phyloP scores from a whole-genome alignment of 2,797 vertebrate genomes.

The Tamandua tetradactyla region DNA sequence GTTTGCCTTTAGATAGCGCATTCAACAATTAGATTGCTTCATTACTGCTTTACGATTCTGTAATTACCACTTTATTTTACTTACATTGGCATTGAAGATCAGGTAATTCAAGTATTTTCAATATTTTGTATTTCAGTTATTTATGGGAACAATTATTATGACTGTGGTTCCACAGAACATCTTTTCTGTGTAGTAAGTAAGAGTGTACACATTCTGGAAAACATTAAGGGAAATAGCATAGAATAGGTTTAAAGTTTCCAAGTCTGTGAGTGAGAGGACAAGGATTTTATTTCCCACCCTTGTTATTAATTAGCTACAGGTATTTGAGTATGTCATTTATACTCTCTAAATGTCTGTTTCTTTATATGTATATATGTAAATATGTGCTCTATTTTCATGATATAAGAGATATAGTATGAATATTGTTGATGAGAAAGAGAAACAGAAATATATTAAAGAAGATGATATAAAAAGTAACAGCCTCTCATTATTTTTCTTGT shows the following conservation, averaged over 20 bases:
- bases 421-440: background rate
- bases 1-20: background rate
- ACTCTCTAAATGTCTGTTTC: background rate
- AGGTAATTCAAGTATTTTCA: background rate
- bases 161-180: background rate
- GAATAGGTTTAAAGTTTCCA: background rate
- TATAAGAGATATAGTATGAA: background rate
- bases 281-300: background rate
- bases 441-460: background rate
- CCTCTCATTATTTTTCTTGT: background rate
- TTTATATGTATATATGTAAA: background rate
- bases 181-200: background rate
- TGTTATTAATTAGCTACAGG: background rate
- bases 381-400: background rate
- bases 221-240: background rate
- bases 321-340: background rate
- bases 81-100: slow-evolving; percentile 10
- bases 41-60: background rate
- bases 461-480: background rate
- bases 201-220: background rate
- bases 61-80: slow-evolving; percentile 26
- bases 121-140: slow-evolving; percentile 48
- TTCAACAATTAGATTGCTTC: background rate
- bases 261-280: background rate
- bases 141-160: slow-evolving; percentile 21